Evolutionary conservation across 2,113 vertebrate species (phyloP).

Genomic region (Lepidothrix coronata): DNA sequence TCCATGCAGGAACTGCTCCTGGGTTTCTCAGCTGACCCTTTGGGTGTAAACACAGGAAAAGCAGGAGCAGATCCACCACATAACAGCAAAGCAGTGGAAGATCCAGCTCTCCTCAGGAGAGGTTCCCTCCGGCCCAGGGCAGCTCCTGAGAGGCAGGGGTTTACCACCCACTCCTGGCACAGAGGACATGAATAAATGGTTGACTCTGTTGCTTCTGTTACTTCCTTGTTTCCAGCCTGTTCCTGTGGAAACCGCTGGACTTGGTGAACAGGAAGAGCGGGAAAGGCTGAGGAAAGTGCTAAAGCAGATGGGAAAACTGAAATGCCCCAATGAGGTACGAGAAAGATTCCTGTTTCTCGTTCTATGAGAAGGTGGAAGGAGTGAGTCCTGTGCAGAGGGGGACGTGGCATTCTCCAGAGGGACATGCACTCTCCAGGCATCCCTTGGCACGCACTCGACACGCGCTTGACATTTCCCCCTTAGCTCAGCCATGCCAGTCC

Average conservation of each 20-base stretch:
- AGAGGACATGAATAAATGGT: slow-evolving; percentile 7
- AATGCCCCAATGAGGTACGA: slow-evolving; percentile 91
- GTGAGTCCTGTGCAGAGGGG: background rate
- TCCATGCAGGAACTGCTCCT: background rate
- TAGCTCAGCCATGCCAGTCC: background rate
- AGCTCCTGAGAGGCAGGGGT: background rate
- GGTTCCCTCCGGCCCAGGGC: background rate
- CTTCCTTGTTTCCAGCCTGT: slow-evolving; percentile 78
- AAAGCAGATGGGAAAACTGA: slow-evolving; percentile 97
- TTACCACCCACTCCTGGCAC: background rate
- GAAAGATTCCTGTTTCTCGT: slow-evolving; percentile 21
- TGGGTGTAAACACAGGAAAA: background rate
- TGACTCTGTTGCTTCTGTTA: slow-evolving; percentile 39
- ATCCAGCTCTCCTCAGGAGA: background rate
- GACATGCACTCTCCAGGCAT: background rate
- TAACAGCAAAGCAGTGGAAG: background rate
- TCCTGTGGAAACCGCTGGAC: slow-evolving; percentile 77
- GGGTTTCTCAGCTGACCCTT: background rate
- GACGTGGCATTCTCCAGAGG: background rate
- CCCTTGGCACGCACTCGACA: fast-evolving
- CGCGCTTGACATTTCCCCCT: fast-evolving
- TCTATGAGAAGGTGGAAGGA: background rate
- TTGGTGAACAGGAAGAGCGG: slow-evolving; percentile 86
- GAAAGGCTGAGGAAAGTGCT: slow-evolving; percentile 90
- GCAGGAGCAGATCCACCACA: background rate